Evolutionary conservation across 2,888 invertebrate species (phyloP), one percentile per base, ranked within the genome.

Genomic region (Caradrina kadenii): DNA sequence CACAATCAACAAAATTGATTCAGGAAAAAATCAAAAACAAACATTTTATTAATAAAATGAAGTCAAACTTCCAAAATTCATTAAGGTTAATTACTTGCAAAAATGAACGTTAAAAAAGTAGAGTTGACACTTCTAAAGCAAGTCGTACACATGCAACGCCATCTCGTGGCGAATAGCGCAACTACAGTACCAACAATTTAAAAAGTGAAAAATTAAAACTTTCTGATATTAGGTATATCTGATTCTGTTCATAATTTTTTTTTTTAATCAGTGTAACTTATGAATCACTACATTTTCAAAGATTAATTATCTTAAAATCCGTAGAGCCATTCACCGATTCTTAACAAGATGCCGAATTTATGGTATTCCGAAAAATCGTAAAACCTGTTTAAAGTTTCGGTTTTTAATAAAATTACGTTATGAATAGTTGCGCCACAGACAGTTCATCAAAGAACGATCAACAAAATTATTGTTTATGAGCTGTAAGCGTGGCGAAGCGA

Each of bases 141-240:
- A 48, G 10, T 45, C 22, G 0, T 5, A 17, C 0, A n/a, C 56
- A 35, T 19, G 26, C 53, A 81, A 66, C 90, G 93, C 92, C 95
- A 94, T 93, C 95, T 94, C 86, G 87, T 82, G 89, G 68, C 76
- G 89, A 88, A 89, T 94, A 94, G 95, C 90, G 42, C 1, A 79
- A 86, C 79, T 78, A 73, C 52, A 35, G 11, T 48, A 13, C 17
- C 6, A 17, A 56, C 10, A 49, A 53, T 52, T 52, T 73, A 10
- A 6, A 17, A 26, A 73, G 22, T n/a, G 10, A 4, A 49, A 60
- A 49, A 49, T 35, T 8, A 17, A 26, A 45, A 45, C 45, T 49
- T 19, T 55, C n/a, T 49, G 35, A 19, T 19, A 6, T 7, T 11
- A n/a, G n/a, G n/a, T n/a, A 19, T 42, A 4, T 45, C 42, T 13